phyloP scores from a whole-genome alignment of 2,797 vertebrate species.

The Helicolenus hilgendorfi region DNA sequence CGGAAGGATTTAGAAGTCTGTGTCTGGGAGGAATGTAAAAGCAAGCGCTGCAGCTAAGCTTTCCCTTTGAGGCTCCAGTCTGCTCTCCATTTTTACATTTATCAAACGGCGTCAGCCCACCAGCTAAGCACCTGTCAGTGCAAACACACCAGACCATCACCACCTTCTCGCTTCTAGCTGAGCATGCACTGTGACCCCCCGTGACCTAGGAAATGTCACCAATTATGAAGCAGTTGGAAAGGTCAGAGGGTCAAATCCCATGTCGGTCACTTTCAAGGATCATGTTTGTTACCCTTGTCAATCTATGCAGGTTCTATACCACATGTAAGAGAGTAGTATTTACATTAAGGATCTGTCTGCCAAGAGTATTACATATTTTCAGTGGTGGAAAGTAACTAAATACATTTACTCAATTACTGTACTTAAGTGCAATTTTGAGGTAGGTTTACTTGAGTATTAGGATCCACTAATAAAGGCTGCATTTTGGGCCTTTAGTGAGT shows the following conservation, averaged over 20 bases:
- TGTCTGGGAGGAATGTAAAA: constrained; percentile 65
- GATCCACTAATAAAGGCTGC: background rate
- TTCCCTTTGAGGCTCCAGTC: constrained; percentile 55
- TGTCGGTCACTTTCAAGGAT: constrained; percentile 22
- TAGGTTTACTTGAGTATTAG: too few species aligned
- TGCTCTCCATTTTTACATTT: constrained; percentile 13
- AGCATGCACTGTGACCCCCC: constrained; percentile 42
- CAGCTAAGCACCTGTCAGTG: constrained; percentile 64
- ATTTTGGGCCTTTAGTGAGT: background rate
- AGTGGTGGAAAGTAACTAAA: too few species aligned
- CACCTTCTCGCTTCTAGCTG: constrained; percentile 12
- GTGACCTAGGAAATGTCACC: constrained; percentile 68
- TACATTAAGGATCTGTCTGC: background rate
- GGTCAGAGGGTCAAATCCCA: constrained; percentile 59
- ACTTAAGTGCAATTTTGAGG: too few species aligned
- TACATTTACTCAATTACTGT: too few species aligned
- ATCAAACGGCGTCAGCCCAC: constrained; percentile 37
- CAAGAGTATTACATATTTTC: background rate
- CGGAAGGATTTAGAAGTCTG: constrained; percentile 65
- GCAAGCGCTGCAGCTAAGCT: constrained; percentile 30
- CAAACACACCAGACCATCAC: constrained; percentile 61
- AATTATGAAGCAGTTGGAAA: constrained; percentile 63
- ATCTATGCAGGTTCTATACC: background rate
- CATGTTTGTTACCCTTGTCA: constrained; percentile 36
- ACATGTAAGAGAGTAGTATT: background rate